Base-by-base conservation (phyloP, 2,888 invertebrate genomes). In the Eupithecia inturbata region DNA sequence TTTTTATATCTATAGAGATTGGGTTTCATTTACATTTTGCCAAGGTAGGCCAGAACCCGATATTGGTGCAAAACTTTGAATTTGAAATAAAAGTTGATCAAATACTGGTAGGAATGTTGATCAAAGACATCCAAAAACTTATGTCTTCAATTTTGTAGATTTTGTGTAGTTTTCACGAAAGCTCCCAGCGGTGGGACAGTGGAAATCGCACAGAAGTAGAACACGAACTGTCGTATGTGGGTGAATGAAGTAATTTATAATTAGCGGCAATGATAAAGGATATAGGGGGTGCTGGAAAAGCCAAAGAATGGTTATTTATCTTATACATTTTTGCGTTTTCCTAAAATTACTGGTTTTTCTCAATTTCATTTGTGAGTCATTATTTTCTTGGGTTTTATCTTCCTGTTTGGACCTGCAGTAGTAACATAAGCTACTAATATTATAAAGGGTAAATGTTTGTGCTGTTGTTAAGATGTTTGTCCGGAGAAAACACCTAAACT, bases 261-360 rank as follows among this genome's bases (percentile, higher is more conserved):
- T 53, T 41, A 74, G 69, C 39, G 49, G 49, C n/a, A 71, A 39
- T 41, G 62, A 63, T 64, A 49, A 41, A n/a, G 28, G 70, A 70
- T 68, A 74, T 72, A 72, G 49, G 72, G 72, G 71, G 71, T 68
- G 62, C 67, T 74, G 68, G 76, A 74, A 70, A 70, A 28, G 68
- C 72, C 70, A 10, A 36, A 3, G 12, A 3, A 39, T 33, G n/a
- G n/a, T n/a, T 66, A 2, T 5, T 41, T 41, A 2, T 39, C 36
- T 16, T 26, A 66, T 9, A 45, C 10, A 39, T 22, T 22, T 39
- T 26, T 16, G 31, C 28, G 62, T 66, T 66, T 66, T 6, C 39
- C 26, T 26, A 66, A 39, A 22, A 31, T 22, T 31, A 6, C 62
- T 31, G 31, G 62, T 19, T 31, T 62, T 49, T 49, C 49, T 10